Conservation (phyloP, 2,888 invertebrate species). For the Lasius platythorax region DNA sequence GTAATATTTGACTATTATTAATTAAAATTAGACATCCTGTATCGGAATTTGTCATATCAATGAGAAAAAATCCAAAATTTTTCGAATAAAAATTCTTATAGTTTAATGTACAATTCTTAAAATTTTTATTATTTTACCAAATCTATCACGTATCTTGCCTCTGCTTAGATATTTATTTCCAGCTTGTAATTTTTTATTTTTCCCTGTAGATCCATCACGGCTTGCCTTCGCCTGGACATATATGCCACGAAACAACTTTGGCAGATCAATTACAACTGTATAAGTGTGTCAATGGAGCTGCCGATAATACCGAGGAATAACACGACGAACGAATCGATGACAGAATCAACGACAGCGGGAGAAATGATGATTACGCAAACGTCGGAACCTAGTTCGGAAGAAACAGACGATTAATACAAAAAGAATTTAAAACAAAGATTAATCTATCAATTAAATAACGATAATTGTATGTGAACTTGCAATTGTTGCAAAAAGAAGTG, state of each 20-base stretch:
- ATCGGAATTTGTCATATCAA: neutral
- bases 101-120: neutral
- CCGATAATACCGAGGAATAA: conserved; percentile 57
- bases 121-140: neutral
- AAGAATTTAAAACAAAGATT: neutral
- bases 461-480: neutral
- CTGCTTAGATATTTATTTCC: neutral
- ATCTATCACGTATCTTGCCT: neutral
- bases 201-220: conserved; percentile 76
- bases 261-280: conserved; percentile 80
- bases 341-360: neutral
- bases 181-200: neutral
- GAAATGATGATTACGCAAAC: neutral
- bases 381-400: neutral
- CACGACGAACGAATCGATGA: conserved; percentile 32
- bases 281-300: conserved; percentile 74
- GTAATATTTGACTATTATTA: too few species aligned
- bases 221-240: conserved; percentile 78
- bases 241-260: conserved; percentile 77
- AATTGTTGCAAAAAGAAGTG: neutral
- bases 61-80: neutral
- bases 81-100: neutral
- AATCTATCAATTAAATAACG: neutral
- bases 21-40: too few species aligned
- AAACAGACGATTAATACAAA: neutral